Evolutionary conservation across 2,113 vertebrate species (phyloP).

Genomic region (Polypterus senegalus): DNA sequence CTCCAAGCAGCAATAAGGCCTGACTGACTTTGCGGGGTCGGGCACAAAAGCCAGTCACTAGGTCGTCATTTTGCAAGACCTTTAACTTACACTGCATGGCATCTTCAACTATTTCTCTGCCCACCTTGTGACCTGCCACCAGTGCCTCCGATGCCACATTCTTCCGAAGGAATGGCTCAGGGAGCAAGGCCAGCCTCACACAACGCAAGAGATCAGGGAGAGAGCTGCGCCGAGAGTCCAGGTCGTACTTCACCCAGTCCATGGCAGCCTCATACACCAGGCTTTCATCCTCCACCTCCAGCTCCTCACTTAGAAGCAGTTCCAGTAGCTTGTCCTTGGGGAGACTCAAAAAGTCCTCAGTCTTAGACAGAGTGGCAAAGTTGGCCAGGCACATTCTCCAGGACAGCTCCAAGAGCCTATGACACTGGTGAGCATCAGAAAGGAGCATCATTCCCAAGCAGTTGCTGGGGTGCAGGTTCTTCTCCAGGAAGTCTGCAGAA

Average conservation of each 20-base stretch:
- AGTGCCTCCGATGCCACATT: slow-evolving; percentile 56
- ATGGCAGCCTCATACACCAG: slow-evolving; percentile 66
- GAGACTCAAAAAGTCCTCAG: slow-evolving; percentile 61
- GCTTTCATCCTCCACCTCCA: slow-evolving; percentile 68
- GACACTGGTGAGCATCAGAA: slow-evolving; percentile 63
- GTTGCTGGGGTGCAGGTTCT: slow-evolving; percentile 64
- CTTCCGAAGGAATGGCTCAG: slow-evolving; percentile 55
- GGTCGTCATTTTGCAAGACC: slow-evolving; percentile 67
- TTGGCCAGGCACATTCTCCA: slow-evolving; percentile 65
- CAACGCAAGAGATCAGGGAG: slow-evolving; percentile 57
- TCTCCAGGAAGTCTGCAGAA: slow-evolving; percentile 60
- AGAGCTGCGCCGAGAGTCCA: slow-evolving; percentile 40
- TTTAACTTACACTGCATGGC: slow-evolving; percentile 63
- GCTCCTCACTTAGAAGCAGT: slow-evolving; percentile 63
- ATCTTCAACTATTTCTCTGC: slow-evolving; percentile 61
- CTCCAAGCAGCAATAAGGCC: slow-evolving; percentile 60
- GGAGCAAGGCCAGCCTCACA: slow-evolving; percentile 58
- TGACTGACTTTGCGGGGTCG: slow-evolving; percentile 65
- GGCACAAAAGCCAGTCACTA: slow-evolving; percentile 64
- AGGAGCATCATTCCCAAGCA: slow-evolving; percentile 73
- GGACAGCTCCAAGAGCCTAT: slow-evolving; percentile 58
- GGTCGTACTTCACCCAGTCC: slow-evolving; percentile 63
- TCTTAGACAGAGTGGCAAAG: slow-evolving; percentile 52
- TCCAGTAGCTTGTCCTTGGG: slow-evolving; percentile 61
- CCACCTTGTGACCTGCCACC: slow-evolving; percentile 58